A percentile compares a stretch with the other conserved stretches of the same genome.
Conservation (phyloP, 2,113 vertebrate genomes). For the Amblyopsis rosae region DNA sequence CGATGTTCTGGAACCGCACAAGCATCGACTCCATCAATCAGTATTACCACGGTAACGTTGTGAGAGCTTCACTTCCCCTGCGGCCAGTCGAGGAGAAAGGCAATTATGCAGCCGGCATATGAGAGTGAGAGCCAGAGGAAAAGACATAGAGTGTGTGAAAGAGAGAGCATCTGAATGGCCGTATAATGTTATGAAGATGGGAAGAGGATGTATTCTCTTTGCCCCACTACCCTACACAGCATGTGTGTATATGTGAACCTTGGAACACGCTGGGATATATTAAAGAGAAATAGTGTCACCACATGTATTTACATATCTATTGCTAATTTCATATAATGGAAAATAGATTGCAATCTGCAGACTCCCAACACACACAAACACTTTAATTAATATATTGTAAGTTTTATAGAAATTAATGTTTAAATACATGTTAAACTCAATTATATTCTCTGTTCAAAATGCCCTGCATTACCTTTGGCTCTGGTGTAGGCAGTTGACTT, state of each 20-base stretch:
- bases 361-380: too few relatives aligned
- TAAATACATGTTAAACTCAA: not conserved
- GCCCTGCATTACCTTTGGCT: too few relatives aligned
- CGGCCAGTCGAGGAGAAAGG: constrained; percentile 71
- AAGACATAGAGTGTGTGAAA: constrained; percentile 28
- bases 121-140: constrained; percentile 28
- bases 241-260: constrained; percentile 19
- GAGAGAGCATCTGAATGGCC: constrained; percentile 30
- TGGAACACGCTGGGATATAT: not conserved
- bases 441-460: too few relatives aligned
- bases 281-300: not conserved
- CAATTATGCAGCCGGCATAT: constrained; percentile 75
- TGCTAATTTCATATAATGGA: too few relatives aligned
- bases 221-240: constrained; percentile 5
- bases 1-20: constrained; percentile 76
- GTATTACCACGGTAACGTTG: constrained; percentile 75
- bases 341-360: too few relatives aligned
- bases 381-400: too few relatives aligned
- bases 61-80: constrained; percentile 68
- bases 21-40: constrained; percentile 81
- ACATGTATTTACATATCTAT: too few relatives aligned
- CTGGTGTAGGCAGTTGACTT: too few relatives aligned
- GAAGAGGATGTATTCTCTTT: constrained; percentile 39
- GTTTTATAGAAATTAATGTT: too few relatives aligned
- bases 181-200: constrained; percentile 16